These are phyloP conservation scores for Lates calcarifer DNA, from an alignment of 2,113 vertebrate species.

Conservation along the genomic window DNA sequence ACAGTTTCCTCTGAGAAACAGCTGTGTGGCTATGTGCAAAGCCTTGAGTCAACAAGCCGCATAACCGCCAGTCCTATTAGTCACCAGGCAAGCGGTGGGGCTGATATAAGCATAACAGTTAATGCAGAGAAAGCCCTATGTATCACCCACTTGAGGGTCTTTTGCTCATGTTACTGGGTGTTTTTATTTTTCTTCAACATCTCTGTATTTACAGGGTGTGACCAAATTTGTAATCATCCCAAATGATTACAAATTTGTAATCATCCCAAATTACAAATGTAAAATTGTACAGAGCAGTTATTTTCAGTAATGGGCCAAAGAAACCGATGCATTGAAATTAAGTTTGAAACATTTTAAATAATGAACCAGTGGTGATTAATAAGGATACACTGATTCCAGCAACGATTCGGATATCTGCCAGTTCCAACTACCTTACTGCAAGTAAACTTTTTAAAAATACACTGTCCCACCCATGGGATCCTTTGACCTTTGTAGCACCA, in stretches of 20 bases:
- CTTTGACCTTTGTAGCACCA: not conserved
- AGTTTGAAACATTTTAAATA: conserved; percentile 9
- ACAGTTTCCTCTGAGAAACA: conserved; percentile 82
- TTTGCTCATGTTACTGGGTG: conserved; percentile 37
- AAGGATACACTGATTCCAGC: not conserved
- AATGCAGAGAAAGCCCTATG: conserved; percentile 46
- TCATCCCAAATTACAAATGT: conserved; percentile 21
- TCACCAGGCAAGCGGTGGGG: conserved; percentile 68
- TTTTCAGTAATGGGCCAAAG: not conserved
- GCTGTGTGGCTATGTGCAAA: conserved; percentile 75
- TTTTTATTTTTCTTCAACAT: conserved; percentile 59
- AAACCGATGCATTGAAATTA: not conserved
- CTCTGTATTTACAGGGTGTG: conserved; percentile 45
- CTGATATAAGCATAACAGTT: conserved; percentile 46
- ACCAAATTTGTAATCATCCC: conserved; percentile 37
- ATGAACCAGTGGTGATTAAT: not conserved
- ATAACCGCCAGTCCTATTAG: conserved; percentile 73
- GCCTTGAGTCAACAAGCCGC: conserved; percentile 78
- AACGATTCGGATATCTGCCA: not conserved
- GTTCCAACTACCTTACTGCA: not conserved
- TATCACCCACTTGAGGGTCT: conserved; percentile 26
- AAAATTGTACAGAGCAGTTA: conserved; percentile 16
- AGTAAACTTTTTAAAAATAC: not conserved
- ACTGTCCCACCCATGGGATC: not conserved
- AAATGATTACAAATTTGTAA: conserved; percentile 31